These are phyloP conservation scores for Dastarcus helophoroides DNA, from an alignment of 2,888 invertebrate species.

Conservation along the genomic window DNA sequence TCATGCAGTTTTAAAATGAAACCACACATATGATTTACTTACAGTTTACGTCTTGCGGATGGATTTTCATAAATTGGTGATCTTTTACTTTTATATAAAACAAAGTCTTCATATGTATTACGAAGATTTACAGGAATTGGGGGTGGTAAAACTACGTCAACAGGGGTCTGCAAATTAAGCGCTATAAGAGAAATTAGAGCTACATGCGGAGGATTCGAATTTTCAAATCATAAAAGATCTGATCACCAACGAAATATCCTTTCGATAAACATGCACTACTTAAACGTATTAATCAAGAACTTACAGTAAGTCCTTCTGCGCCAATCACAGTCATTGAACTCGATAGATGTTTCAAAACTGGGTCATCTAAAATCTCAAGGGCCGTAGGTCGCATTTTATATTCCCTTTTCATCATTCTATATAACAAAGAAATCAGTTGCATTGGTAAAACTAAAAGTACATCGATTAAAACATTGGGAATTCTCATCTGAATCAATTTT, in stretches of 20 bases:
- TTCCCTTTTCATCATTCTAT: conserved; percentile 46
- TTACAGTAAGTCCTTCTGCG: too few relatives aligned
- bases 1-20: background rate
- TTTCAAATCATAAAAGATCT: too few relatives aligned
- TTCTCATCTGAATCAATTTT: conserved; percentile 12
- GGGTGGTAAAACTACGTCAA: conserved; percentile 1
- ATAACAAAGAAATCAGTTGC: conserved; percentile 42
- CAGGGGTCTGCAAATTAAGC: background rate
- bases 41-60: conserved; percentile 7
- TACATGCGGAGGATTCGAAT: too few relatives aligned
- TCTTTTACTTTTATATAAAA: too few relatives aligned
- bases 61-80: conserved; percentile 8
- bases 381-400: conserved; percentile 23
- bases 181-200: too few relatives aligned
- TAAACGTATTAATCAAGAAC: too few relatives aligned
- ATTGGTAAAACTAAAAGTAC: conserved; percentile 35
- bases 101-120: too few relatives aligned
- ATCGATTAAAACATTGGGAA: conserved; percentile 4
- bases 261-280: too few relatives aligned
- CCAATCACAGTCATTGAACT: too few relatives aligned
- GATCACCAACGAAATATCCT: too few relatives aligned
- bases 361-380: conserved; percentile 4
- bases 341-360: conserved; percentile 7
- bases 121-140: background rate
- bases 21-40: conserved; percentile 2